phyloP scores from a whole-genome alignment of 2,888 invertebrate genomes.

The Scotopteryx bipunctaria region DNA sequence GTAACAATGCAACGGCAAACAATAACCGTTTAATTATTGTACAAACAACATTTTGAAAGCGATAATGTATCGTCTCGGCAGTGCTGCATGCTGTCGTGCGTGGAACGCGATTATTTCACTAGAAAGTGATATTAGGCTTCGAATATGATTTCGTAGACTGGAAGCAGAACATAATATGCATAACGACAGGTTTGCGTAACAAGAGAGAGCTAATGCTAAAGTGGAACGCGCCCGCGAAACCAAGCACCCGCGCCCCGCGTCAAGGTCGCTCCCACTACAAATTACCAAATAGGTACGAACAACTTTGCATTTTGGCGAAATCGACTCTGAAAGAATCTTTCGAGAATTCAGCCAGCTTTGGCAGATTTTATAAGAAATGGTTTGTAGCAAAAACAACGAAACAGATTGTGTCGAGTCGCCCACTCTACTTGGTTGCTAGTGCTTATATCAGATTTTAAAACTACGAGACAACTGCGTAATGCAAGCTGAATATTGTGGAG shows the following conservation, averaged over 20 bases:
- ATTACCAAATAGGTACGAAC: conserved; percentile 26
- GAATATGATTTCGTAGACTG: conserved; percentile 68
- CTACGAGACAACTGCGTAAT: too few relatives aligned
- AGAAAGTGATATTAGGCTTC: conserved; percentile 70
- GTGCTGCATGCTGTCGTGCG: conserved; percentile 31
- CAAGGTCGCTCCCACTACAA: conserved; percentile 62
- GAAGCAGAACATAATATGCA: conserved; percentile 78
- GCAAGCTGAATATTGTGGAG: too few relatives aligned
- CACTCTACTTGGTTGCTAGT: too few relatives aligned
- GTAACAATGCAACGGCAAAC: conserved; percentile 26
- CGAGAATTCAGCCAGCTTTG: conserved; percentile 10
- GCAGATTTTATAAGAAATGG: neutral
- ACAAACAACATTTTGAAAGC: conserved; percentile 37
- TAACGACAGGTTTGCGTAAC: conserved; percentile 81
- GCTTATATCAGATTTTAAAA: too few relatives aligned
- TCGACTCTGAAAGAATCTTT: conserved; percentile 12
- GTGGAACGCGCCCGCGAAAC: conserved; percentile 79
- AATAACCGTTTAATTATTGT: conserved; percentile 27
- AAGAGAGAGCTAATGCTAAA: conserved; percentile 79
- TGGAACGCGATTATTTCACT: conserved; percentile 57
- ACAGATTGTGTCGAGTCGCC: neutral
- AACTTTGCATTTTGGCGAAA: conserved; percentile 26
- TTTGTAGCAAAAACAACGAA: neutral
- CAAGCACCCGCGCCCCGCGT: conserved; percentile 61
- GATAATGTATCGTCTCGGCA: conserved; percentile 33